Conservation (phyloP, 1,140 invertebrate genomes). For the Cotesia chilonis region DNA sequence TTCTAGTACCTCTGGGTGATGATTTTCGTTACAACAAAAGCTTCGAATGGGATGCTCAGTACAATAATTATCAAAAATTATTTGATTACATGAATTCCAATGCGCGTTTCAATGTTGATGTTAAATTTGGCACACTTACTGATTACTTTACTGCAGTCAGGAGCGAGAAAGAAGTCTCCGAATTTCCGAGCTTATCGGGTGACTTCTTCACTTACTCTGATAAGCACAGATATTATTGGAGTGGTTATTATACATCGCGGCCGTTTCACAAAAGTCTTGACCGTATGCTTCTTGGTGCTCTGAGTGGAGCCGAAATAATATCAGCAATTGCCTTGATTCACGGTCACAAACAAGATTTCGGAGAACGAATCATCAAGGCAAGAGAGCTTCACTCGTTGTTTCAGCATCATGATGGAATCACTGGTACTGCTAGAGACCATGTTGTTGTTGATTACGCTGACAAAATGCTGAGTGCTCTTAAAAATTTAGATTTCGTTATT, state of each 20-base stretch:
- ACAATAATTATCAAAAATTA: conserved; percentile 89
- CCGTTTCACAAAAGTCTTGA: conserved; percentile 97
- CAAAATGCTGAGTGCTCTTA: conserved; percentile 69
- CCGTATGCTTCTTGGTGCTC: conserved; percentile 77
- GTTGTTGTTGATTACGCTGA: conserved; percentile 93
- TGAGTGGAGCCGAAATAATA: conserved; percentile 84
- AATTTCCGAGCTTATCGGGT: conserved; percentile 87
- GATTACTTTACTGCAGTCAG: conserved; percentile 92
- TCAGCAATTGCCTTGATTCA: conserved; percentile 74
- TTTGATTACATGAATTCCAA: conserved; percentile 94
- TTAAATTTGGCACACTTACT: conserved; percentile 91
- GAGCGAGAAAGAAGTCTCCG: conserved; percentile 67
- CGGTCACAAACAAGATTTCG: conserved; percentile 61
- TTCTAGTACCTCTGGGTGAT: conserved; percentile 93
- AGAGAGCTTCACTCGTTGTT: conserved; percentile 86
- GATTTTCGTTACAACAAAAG: conserved; percentile 93
- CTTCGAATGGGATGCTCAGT: conserved; percentile 94
- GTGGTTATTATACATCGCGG: conserved; percentile 93
- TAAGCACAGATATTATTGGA: conserved; percentile 97
- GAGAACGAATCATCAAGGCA: conserved; percentile 73
- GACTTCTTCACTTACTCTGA: conserved; percentile 99
- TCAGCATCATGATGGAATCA: conserved; percentile 98
- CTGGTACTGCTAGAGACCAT: conserved; percentile 90
- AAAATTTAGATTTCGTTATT: conserved; percentile 59
- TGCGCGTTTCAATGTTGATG: conserved; percentile 82